Evolutionary conservation across 2,113 vertebrate species (phyloP).

Genomic region (Apeltes quadracus): DNA sequence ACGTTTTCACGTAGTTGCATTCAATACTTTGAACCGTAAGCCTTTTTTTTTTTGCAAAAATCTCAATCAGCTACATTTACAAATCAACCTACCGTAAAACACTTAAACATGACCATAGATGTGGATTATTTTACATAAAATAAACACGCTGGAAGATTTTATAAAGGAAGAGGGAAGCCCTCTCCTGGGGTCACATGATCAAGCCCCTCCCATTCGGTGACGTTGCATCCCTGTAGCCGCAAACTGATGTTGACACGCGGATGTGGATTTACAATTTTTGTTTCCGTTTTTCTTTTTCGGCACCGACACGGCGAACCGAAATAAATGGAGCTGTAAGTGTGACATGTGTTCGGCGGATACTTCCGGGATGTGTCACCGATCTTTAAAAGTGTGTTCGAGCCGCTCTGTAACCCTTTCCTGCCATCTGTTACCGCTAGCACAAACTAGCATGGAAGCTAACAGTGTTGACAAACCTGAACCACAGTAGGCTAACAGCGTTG

Average conservation of each 20-base stretch:
- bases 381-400: not conserved
- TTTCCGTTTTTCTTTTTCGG: slow-evolving; percentile 8
- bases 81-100: not conserved
- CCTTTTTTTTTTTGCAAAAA: not conserved
- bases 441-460: slow-evolving; percentile 45
- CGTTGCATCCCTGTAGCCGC: slow-evolving; percentile 53
- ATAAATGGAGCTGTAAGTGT: slow-evolving; percentile 76
- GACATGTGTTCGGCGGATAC: not conserved
- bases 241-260: slow-evolving; percentile 65
- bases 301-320: not conserved
- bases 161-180: not conserved
- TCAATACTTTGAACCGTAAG: not conserved
- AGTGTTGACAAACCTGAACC: slow-evolving; percentile 39
- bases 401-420: not conserved
- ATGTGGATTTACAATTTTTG: slow-evolving; percentile 56
- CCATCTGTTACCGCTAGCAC: slow-evolving; percentile 53
- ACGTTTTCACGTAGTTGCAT: not conserved
- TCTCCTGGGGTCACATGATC: slow-evolving; percentile 10
- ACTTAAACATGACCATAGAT: not conserved
- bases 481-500: not conserved
- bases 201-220: slow-evolving; percentile 35
- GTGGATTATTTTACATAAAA: not conserved
- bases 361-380: not conserved
- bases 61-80: not conserved
- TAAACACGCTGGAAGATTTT: not conserved